Percentiles rank a stretch among this genome's conserved stretches.
phyloP scores from a whole-genome alignment of 2,888 invertebrate species.

The Erebia aethiops region DNA sequence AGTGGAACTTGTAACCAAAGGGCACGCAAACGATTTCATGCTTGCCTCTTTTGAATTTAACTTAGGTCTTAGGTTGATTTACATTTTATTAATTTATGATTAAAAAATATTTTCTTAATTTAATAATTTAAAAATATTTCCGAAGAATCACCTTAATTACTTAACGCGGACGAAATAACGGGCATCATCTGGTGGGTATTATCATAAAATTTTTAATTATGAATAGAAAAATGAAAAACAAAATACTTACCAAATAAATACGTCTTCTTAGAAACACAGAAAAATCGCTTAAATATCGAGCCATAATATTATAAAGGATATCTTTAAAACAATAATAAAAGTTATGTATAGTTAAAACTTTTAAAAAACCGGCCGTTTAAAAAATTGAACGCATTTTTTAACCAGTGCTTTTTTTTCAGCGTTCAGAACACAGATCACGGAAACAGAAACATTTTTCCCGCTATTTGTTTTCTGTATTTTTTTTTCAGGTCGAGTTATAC shows the following conservation, averaged over 20 bases:
- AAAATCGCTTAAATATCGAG: slow-evolving; percentile 51
- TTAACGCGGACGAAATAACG: no score
- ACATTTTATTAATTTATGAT: no score
- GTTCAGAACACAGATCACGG: no score
- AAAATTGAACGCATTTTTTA: background rate
- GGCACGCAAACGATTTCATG: slow-evolving; percentile 30
- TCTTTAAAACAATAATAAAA: slow-evolving; percentile 12
- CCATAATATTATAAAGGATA: slow-evolving; percentile 41
- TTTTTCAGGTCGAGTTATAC: slow-evolving; percentile 28
- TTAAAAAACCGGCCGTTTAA: background rate
- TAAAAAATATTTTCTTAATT: no score
- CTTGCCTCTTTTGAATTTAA: slow-evolving; percentile 17
- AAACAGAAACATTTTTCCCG: slow-evolving; percentile 40
- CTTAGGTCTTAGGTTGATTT: background rate
- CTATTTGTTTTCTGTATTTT: slow-evolving; percentile 27
- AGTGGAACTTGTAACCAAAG: slow-evolving; percentile 42
- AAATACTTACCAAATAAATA: slow-evolving; percentile 64
- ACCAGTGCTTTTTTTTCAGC: background rate
- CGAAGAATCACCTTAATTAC: no score
- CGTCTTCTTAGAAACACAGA: slow-evolving; percentile 58
- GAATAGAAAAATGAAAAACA: background rate
- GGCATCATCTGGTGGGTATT: no score
- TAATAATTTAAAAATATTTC: no score
- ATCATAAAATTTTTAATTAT: no score
- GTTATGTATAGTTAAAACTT: background rate